Percentiles rank a stretch among this genome's conserved stretches.
These are phyloP conservation scores for Eucidaris tribuloides DNA, from an alignment of 35 echinoderm and acorn worm genomes.

Conservation along the genomic window DNA sequence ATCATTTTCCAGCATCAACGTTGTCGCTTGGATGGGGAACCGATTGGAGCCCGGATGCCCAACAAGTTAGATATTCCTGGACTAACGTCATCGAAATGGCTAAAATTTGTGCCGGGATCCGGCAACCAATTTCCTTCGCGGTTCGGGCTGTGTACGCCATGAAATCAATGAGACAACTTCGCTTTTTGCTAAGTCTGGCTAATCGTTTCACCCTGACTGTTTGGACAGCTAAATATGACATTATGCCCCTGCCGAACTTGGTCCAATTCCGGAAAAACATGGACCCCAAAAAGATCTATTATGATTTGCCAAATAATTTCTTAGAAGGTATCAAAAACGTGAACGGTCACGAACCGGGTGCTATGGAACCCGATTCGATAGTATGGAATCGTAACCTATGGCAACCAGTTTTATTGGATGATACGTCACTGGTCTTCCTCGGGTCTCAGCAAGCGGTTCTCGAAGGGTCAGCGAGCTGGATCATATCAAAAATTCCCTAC, in stretches of 20 bases:
- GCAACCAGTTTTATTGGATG: conserved; percentile 72
- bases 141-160: conserved; percentile 70
- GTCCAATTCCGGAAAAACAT: conserved; percentile 63
- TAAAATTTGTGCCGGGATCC: conserved; percentile 44
- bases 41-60: conserved; percentile 47
- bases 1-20: conserved; percentile 48
- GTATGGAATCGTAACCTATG: conserved; percentile 77
- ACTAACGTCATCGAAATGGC: conserved; percentile 81
- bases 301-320: conserved; percentile 67
- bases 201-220: conserved; percentile 67
- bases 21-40: conserved; percentile 79
- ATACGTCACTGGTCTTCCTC: conserved; percentile 67
- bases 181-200: conserved; percentile 78
- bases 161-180: conserved; percentile 71
- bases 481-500: conserved; percentile 80
- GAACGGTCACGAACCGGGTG: conserved; percentile 11
- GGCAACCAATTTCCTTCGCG: conserved; percentile 57
- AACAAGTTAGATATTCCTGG: conserved; percentile 69
- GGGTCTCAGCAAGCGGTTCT: conserved; percentile 69
- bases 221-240: conserved; percentile 75
- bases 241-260: conserved; percentile 61
- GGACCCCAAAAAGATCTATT: conserved; percentile 75
- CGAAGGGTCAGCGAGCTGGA: conserved; percentile 72
- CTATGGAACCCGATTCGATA: background rate
- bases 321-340: conserved; percentile 57